Evolutionary conservation across 1,140 invertebrate genomes (phyloP), one percentile per base, ranked within the genome.

Genomic region (Oreohelix idahoensis): DNA sequence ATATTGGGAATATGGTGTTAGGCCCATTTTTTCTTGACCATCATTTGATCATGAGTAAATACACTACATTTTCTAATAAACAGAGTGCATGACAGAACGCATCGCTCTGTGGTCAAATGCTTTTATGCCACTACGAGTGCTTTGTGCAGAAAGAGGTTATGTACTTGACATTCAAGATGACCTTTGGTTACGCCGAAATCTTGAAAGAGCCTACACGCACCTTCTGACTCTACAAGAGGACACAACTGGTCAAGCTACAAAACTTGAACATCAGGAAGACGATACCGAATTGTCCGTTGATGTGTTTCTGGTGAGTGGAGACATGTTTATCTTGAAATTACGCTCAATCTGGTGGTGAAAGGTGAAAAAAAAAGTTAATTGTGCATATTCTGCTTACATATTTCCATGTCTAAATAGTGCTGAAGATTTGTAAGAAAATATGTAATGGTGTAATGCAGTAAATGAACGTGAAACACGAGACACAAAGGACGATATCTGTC

Each of bases 141-240:
- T 35, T 45, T 81, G 79, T 81, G 63, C 66, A 42, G 39, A 70
- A 17, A 45, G 45, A 81, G 79, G 79, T 29, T 81, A 45, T 66
- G 66, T 45, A 1, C 42, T 81, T 38, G 79, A 81, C 66, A 71
- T 81, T 51, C 45, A 70, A 71, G 79, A 81, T 81, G 79, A 81
- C 42, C 79, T 70, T 39, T 81, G 79, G 79, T 49, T 38, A 36
- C 29, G 38, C 66, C 35, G 26, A 13, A 76, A 76, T 13, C 42
- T 76, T 15, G 45, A 51, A 5, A 76, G 29, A 76, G 39, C 45
- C 29, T 76, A 49, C 45, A 49, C 42, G 38, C 74, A 76, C 17
- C 45, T 76, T 32, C 42, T 42, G 23, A 42, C 36, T 29, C 71
- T 42, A 15, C 17, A 39, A 32, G 23, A 26, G 23, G 23, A 26